Evolutionary conservation across 2,113 vertebrate genomes (phyloP).

Genomic region (Chinchilla lanigera): DNA sequence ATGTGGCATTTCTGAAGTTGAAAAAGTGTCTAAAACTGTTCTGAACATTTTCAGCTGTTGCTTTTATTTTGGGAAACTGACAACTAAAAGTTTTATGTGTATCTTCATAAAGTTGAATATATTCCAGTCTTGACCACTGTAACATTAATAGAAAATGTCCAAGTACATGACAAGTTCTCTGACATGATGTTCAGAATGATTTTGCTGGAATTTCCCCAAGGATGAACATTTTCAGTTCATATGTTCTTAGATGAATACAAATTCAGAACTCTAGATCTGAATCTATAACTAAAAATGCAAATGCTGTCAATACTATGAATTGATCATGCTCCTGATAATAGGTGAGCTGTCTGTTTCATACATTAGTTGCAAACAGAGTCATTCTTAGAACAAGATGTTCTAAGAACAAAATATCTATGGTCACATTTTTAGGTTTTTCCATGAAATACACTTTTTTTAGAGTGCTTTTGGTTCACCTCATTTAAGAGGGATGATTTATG

Average conservation of each 20-base stretch:
- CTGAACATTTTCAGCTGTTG: background rate
- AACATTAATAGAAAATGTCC: background rate
- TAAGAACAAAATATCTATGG: conserved; percentile 63
- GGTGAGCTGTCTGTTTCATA: background rate
- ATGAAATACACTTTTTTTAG: conserved; percentile 41
- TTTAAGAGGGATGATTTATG: background rate
- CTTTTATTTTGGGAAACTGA: conserved; percentile 59
- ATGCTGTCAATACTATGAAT: background rate
- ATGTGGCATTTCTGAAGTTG: conserved; percentile 66
- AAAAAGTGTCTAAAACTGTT: conserved; percentile 63
- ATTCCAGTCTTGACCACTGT: conserved; percentile 5
- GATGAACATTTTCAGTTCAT: background rate
- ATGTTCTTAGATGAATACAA: background rate
- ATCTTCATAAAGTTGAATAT: background rate
- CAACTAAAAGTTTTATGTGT: conserved; percentile 41
- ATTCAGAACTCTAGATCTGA: conserved; percentile 3
- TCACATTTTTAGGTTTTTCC: conserved; percentile 69
- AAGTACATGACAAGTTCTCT: background rate
- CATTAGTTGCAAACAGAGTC: background rate
- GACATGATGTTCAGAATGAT: background rate
- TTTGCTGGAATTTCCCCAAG: conserved; percentile 36
- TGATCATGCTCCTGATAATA: background rate
- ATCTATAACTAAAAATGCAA: background rate
- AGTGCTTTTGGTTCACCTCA: background rate
- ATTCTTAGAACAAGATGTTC: conserved; percentile 63